These are phyloP conservation scores for Drosophila insularis DNA, from an alignment of 1,140 invertebrate genomes.

Conservation along the genomic window DNA sequence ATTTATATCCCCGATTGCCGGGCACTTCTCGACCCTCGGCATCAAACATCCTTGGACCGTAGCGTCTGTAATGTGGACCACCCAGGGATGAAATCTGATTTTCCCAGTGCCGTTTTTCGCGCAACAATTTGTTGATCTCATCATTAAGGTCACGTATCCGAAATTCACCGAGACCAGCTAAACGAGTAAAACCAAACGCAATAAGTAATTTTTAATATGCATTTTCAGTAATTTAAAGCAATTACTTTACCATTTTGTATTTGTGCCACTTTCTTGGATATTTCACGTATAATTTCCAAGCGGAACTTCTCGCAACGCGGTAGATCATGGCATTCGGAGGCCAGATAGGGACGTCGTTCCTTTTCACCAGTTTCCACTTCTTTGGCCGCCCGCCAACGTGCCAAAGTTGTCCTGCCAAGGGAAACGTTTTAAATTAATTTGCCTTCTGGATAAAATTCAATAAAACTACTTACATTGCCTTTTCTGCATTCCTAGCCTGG, in stretches of 20 bases:
- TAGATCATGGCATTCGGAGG: conserved; percentile 95
- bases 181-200: not conserved
- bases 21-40: conserved; percentile 98
- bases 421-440: too few relatives aligned
- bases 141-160: conserved; percentile 99
- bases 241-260: conserved; percentile 94
- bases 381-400: conserved; percentile 97
- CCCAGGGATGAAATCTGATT: conserved; percentile 97
- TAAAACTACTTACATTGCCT: conserved; percentile 89
- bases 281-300: conserved; percentile 97
- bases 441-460: not conserved
- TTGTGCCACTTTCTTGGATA: conserved; percentile 99
- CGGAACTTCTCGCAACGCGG: conserved; percentile 97
- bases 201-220: not conserved
- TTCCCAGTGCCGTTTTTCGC: conserved; percentile 99
- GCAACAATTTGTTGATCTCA: conserved; percentile 98
- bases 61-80: conserved; percentile 96
- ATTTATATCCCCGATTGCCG: conserved; percentile 99
- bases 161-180: conserved; percentile 98
- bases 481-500: conserved; percentile 91
- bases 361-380: conserved; percentile 91
- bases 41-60: conserved; percentile 97
- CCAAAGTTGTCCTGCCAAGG: conserved; percentile 93
- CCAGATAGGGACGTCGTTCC: conserved; percentile 94
- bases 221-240: not conserved